These are phyloP conservation scores for Leucoraja erinaceus DNA, from an alignment of 2,113 vertebrate species.

Conservation along the genomic window DNA sequence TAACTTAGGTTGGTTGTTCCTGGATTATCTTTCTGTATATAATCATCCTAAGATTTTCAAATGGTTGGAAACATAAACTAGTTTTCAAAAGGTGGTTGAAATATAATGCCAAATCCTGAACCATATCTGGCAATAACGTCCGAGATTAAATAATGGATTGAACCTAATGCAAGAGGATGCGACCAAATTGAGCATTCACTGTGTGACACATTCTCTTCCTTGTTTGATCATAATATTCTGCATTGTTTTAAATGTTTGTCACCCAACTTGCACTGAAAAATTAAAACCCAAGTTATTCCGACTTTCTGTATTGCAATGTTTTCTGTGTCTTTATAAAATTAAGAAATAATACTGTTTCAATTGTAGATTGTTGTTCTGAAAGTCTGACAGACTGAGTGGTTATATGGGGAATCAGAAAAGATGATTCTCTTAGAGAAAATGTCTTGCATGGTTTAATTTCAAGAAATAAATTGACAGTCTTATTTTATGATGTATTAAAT, in stretches of 20 bases:
- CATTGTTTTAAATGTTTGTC: slow-evolving; percentile 19
- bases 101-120: not conserved
- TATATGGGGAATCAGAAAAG: not conserved
- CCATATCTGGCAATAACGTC: not conserved
- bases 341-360: not conserved
- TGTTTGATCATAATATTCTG: slow-evolving; percentile 32
- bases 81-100: not conserved
- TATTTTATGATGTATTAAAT: not conserved
- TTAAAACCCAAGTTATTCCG: slow-evolving; percentile 35
- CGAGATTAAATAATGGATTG: not conserved
- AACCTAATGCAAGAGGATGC: not conserved
- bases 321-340: not conserved
- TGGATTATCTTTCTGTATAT: not conserved
- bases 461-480: too few relatives aligned
- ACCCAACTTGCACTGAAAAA: slow-evolving; percentile 36
- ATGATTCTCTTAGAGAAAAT: too few relatives aligned
- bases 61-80: not conserved
- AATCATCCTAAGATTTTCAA: not conserved
- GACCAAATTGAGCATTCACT: not conserved
- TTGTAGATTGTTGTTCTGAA: not conserved
- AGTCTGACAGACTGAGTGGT: not conserved
- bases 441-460: too few relatives aligned
- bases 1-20: not conserved
- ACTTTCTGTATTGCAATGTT: slow-evolving; percentile 15
- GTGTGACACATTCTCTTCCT: not conserved